phyloP scores from a whole-genome alignment of 2,113 vertebrate genomes.

The Pelecanus crispus region DNA sequence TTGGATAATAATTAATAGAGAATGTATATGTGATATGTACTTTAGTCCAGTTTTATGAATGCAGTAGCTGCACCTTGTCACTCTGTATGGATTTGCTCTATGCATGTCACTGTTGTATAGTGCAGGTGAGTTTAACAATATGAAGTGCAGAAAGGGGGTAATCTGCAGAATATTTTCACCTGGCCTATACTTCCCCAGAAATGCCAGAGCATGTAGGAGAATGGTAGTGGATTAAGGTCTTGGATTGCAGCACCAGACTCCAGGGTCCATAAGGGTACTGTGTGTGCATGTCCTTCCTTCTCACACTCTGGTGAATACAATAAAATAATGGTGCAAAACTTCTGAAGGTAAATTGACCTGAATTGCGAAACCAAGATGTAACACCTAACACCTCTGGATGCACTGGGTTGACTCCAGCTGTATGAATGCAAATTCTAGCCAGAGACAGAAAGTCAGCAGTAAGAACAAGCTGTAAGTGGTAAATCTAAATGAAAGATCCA shows the following conservation, averaged over 20 bases:
- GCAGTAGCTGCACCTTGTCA: neutral
- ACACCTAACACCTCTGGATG: neutral
- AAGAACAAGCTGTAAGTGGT: neutral
- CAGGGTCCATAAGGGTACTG: neutral
- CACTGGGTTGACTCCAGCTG: neutral
- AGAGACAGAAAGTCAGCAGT: neutral
- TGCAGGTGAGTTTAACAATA: neutral
- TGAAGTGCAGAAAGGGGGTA: neutral
- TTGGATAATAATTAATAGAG: neutral
- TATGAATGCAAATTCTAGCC: neutral
- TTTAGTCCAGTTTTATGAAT: neutral
- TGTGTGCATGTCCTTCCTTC: neutral
- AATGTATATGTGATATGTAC: neutral
- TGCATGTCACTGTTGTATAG: fast-evolving
- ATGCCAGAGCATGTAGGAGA: neutral
- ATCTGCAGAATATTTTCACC: neutral
- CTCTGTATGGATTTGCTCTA: neutral
- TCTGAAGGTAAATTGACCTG: neutral
- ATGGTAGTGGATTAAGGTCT: neutral
- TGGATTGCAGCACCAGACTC: neutral
- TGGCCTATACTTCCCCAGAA: neutral
- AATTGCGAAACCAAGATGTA: neutral
- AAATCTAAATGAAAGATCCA: neutral
- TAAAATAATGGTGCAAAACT: neutral
- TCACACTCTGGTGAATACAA: neutral